A percentile compares a stretch with the other conserved stretches of the same genome.
Conservation (phyloP, 2,888 invertebrate genomes). For the Teinopalpus imperialis region DNA sequence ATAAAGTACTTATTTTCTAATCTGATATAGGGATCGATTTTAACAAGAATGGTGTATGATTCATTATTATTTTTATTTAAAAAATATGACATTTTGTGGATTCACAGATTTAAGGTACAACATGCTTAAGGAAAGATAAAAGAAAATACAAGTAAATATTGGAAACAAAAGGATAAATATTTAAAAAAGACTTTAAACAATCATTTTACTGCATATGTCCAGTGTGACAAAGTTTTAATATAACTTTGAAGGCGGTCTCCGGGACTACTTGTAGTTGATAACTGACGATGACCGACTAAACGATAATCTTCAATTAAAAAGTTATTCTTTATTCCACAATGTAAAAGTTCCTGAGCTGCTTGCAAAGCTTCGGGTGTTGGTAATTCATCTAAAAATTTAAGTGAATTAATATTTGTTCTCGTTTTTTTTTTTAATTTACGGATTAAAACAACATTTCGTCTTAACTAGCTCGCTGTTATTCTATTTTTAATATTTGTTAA, state of each 20-base stretch:
- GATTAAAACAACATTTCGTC: background rate
- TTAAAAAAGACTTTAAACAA: too few species aligned
- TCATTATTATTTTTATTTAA: too few species aligned
- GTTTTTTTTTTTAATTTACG: background rate
- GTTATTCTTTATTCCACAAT: conserved; percentile 68
- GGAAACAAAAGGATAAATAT: too few species aligned
- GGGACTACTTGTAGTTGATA: conserved; percentile 75
- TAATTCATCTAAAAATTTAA: conserved; percentile 47
- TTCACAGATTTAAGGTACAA: too few species aligned
- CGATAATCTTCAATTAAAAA: conserved; percentile 67
- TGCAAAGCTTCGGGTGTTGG: conserved; percentile 65
- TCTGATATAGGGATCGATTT: too few species aligned
- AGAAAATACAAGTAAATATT: too few species aligned
- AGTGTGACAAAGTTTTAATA: conserved; percentile 76
- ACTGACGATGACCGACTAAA: conserved; percentile 80
- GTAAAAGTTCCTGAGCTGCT: conserved; percentile 67
- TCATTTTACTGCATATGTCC: conserved; percentile 40
- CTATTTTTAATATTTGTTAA: background rate
- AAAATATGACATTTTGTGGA: too few species aligned
- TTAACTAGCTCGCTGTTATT: background rate
- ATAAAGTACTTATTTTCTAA: too few species aligned
- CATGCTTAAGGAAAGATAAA: too few species aligned
- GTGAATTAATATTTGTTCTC: background rate
- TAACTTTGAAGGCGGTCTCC: conserved; percentile 72
- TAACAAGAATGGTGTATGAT: too few species aligned